A percentile compares a stretch with the other conserved stretches of the same genome.
phyloP scores from a whole-genome alignment of 2,797 vertebrate genomes.

The Picus viridis region DNA sequence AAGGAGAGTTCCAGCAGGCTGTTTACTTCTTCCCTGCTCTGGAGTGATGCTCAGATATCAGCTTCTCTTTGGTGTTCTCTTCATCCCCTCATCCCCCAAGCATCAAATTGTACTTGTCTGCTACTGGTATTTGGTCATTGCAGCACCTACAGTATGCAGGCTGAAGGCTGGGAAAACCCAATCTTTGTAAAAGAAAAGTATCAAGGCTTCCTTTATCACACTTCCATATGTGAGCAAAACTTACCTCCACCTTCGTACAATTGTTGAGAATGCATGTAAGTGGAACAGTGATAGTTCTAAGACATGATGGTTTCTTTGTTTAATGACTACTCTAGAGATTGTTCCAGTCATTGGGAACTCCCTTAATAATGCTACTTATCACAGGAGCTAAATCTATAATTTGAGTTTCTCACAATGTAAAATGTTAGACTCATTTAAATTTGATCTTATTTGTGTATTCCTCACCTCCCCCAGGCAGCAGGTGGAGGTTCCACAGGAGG shows the following conservation, averaged over 20 bases:
- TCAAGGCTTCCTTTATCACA: not conserved
- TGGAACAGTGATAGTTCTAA: not conserved
- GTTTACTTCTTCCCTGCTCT: not conserved
- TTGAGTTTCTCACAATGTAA: not conserved
- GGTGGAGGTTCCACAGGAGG: constrained; percentile 89
- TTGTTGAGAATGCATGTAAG: not conserved
- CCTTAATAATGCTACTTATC: not conserved
- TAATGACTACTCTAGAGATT: not conserved
- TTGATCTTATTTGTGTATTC: not conserved
- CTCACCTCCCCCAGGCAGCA: constrained; percentile 90
- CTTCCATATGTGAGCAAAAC: not conserved
- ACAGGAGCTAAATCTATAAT: not conserved
- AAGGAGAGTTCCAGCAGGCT: not conserved
- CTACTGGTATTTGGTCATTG: not conserved
- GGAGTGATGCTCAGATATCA: not conserved
- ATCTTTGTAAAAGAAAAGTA: not conserved
- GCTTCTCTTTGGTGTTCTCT: not conserved
- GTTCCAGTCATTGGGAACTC: not conserved
- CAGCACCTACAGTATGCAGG: not conserved
- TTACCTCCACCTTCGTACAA: not conserved
- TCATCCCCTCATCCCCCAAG: not conserved
- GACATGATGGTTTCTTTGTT: not conserved
- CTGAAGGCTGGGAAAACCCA: not conserved
- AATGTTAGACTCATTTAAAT: not conserved
- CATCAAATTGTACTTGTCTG: not conserved